phyloP scores from a whole-genome alignment of 23 tunicate genomes.

The Pegea sp. region DNA sequence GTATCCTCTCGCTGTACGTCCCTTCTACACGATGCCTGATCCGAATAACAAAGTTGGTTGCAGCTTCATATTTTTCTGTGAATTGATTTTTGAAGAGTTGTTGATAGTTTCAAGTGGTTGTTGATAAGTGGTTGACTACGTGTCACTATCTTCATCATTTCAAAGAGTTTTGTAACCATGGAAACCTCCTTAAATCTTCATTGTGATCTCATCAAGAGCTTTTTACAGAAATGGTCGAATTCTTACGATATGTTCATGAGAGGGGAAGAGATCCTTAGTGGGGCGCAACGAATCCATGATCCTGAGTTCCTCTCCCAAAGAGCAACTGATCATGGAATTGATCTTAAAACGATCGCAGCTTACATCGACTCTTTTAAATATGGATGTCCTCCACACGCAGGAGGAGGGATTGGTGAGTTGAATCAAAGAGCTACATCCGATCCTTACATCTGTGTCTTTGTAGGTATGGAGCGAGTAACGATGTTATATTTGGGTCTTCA shows the following conservation, averaged over 20 bases:
- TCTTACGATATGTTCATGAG: conserved; percentile 99
- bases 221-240: conserved; percentile 81
- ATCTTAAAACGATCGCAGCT: conserved; percentile 58
- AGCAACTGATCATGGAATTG: conserved; percentile 91
- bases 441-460: neutral
- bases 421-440: neutral
- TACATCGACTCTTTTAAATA: conserved; percentile 93
- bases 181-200: no score
- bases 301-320: conserved; percentile 85
- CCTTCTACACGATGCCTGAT: conserved; percentile 99
- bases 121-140: no score
- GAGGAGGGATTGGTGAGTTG: conserved; percentile 92
- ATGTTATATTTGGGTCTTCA: conserved; percentile 94
- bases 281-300: conserved; percentile 98
- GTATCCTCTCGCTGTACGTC: conserved; percentile 92
- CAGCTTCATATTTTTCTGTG: neutral
- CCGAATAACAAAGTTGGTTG: conserved; percentile 59
- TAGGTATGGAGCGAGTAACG: conserved; percentile 93
- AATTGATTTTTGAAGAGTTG: neutral
- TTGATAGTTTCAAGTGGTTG: no score
- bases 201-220: no score
- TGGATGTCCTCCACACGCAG: conserved; percentile 99
- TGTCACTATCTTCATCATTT: no score
- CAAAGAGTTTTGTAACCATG: no score
- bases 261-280: conserved; percentile 94